These are phyloP conservation scores for Ormyrus thymus DNA, from an alignment of 2,888 invertebrate species.

Conservation along the genomic window DNA sequence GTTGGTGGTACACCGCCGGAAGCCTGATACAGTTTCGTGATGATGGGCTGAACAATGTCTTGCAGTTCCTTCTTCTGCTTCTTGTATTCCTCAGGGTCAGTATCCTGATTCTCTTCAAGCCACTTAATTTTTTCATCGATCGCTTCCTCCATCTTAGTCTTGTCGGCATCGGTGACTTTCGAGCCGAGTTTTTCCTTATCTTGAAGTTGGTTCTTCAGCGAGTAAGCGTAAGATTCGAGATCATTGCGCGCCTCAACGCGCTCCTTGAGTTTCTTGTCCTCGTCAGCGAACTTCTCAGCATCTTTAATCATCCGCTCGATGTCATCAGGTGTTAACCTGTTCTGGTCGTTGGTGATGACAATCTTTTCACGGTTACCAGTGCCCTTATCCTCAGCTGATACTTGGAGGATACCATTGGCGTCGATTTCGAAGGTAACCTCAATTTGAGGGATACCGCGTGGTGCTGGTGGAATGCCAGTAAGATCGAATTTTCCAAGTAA, in stretches of 20 bases:
- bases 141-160: conserved; percentile 95
- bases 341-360: conserved; percentile 98
- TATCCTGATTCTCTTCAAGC: conserved; percentile 96
- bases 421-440: conserved; percentile 97
- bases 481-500: conserved; percentile 98
- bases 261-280: conserved; percentile 97
- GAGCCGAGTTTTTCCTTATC: conserved; percentile 98
- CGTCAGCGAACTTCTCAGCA: conserved; percentile 98
- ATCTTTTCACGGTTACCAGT: conserved; percentile 99
- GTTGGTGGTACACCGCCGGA: conserved; percentile 87
- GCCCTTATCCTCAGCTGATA: conserved; percentile 99
- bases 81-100: conserved; percentile 93
- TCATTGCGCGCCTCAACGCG: conserved; percentile 97
- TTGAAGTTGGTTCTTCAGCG: conserved; percentile 95
- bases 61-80: conserved; percentile 97
- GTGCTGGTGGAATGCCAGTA: conserved; percentile 96
- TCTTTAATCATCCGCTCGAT: conserved; percentile 99
- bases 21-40: conserved; percentile 95
- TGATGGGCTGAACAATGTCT: conserved; percentile 96
- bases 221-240: conserved; percentile 97
- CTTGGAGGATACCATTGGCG: conserved; percentile 95
- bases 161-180: conserved; percentile 92
- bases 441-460: conserved; percentile 94
- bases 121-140: conserved; percentile 98
- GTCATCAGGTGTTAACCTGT: conserved; percentile 96